Evolutionary conservation across 2,797 vertebrate species (phyloP).

Genomic region (Arnoldichthys spilopterus): DNA sequence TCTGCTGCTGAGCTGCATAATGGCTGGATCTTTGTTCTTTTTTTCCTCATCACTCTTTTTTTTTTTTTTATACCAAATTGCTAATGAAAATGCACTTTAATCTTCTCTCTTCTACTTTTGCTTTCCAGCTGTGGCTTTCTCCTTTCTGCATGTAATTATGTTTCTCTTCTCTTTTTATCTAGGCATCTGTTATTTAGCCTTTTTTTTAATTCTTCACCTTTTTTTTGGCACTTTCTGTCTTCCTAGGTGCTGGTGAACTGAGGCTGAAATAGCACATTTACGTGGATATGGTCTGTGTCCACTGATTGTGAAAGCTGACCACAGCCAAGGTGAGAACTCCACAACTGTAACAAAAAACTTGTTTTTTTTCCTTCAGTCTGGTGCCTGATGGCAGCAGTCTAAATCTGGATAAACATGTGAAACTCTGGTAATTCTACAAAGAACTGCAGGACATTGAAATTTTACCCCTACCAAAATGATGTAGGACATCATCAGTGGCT

Average conservation of each 20-base stretch:
- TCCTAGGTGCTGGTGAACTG: not conserved
- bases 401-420: not conserved
- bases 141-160: not conserved
- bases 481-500: conserved; percentile 7
- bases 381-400: not conserved
- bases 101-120: not conserved
- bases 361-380: not conserved
- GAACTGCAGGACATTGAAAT: conserved; percentile 17
- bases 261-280: not conserved
- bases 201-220: not conserved
- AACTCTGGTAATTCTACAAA: conserved; percentile 15
- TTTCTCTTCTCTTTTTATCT: not conserved
- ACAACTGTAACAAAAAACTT: not conserved
- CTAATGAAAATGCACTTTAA: not conserved
- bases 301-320: not conserved
- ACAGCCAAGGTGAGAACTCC: not conserved
- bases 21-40: not conserved
- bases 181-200: not conserved
- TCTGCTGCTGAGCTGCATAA: not conserved
- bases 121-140: not conserved
- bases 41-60: not conserved
- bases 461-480: not conserved
- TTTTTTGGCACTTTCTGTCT: not conserved
- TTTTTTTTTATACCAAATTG: not conserved
- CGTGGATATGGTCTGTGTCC: not conserved